Conservation (phyloP, 2,797 vertebrate genomes). For the Tolypeutes matacus region DNA sequence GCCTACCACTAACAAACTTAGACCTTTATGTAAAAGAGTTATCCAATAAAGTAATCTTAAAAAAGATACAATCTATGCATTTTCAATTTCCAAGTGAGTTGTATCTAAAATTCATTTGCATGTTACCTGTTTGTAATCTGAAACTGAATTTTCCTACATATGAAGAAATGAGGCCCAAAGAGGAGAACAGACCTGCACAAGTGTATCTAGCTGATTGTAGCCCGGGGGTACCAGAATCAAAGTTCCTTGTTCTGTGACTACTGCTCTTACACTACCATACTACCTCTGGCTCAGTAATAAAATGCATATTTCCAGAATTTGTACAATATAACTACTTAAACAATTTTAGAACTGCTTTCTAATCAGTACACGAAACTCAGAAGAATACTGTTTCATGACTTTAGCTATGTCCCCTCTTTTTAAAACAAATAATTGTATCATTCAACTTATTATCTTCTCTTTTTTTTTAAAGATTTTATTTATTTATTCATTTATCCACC, state of each 20-base stretch:
- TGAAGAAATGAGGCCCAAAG: background rate
- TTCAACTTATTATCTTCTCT: background rate
- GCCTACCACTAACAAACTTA: slow-evolving; percentile 23
- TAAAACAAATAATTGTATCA: background rate
- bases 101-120: slow-evolving; percentile 26
- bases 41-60: background rate
- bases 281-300: background rate
- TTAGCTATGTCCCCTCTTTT: background rate
- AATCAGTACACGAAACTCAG: slow-evolving; percentile 10
- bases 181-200: background rate
- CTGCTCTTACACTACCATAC: background rate
- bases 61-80: background rate
- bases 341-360: background rate
- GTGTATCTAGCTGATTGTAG: background rate
- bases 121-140: slow-evolving; percentile 13
- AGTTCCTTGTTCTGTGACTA: background rate
- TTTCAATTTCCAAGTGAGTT: slow-evolving; percentile 10
- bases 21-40: background rate
- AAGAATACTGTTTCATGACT: background rate
- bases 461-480: too few relatives aligned
- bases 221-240: background rate
- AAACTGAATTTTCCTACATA: background rate
- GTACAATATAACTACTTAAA: background rate
- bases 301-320: background rate
- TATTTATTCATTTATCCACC: too few relatives aligned